Evolutionary conservation across 2,888 invertebrate genomes (phyloP).

Genomic region (Eristalis tenax): DNA sequence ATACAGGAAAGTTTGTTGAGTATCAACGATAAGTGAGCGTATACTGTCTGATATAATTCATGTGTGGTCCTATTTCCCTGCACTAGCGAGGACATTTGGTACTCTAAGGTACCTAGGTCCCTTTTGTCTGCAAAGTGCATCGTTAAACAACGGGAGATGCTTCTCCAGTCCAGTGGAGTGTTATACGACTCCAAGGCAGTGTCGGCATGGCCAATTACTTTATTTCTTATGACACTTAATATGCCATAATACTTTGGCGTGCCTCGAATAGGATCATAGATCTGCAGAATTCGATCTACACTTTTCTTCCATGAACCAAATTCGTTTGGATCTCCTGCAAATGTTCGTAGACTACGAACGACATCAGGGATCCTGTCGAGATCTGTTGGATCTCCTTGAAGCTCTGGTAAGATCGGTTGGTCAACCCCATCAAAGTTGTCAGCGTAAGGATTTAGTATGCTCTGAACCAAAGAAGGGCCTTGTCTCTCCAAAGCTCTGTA

Average conservation of each 20-base stretch:
- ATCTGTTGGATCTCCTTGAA: background rate
- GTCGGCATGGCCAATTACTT: background rate
- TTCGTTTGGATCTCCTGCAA: background rate
- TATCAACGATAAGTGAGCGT: too few species aligned
- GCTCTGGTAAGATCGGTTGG: background rate
- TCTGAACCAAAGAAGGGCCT: background rate
- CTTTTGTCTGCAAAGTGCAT: background rate
- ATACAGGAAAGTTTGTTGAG: too few species aligned
- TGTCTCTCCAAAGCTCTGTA: background rate
- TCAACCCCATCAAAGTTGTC: background rate
- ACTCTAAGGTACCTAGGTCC: background rate
- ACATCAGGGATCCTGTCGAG: background rate
- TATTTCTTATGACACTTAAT: background rate
- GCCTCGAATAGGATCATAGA: background rate
- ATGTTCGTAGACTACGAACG: background rate
- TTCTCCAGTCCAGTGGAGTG: background rate
- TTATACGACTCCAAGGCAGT: constrained; percentile 72
- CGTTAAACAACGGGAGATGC: background rate
- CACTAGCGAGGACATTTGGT: background rate
- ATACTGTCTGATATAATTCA: too few species aligned
- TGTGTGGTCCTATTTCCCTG: background rate
- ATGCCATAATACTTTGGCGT: background rate
- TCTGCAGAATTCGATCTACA: background rate
- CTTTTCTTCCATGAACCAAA: constrained; percentile 13
- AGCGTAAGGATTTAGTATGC: background rate